These are phyloP conservation scores for Struthio camelus DNA, from an alignment of 2,113 vertebrate genomes.

Conservation along the genomic window DNA sequence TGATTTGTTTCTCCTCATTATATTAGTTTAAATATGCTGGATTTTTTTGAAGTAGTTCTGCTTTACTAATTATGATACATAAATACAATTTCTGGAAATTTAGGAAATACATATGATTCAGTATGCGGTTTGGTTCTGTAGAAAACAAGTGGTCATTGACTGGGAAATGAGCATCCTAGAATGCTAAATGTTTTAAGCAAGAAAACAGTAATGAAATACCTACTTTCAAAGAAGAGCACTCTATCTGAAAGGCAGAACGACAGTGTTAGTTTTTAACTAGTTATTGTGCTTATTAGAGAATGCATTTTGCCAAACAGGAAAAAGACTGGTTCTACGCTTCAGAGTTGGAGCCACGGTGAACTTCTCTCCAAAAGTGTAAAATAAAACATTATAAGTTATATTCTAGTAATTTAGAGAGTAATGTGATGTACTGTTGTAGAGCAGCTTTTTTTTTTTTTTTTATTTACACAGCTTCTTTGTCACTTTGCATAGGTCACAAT, in stretches of 20 bases:
- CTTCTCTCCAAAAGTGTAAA: background rate
- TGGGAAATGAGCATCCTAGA: background rate
- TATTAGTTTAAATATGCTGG: conserved; percentile 4
- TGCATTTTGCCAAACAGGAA: background rate
- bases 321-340: background rate
- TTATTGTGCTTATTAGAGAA: background rate
- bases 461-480: background rate
- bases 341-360: background rate
- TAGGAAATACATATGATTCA: background rate
- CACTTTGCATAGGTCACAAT: background rate
- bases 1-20: background rate
- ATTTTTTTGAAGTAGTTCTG: background rate
- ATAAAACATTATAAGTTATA: background rate
- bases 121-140: background rate
- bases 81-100: background rate
- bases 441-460: background rate
- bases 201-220: background rate
- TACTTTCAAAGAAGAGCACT: background rate
- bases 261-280: background rate
- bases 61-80: background rate
- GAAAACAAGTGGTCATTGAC: background rate
- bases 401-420: background rate
- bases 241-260: background rate
- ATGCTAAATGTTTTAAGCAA: background rate
- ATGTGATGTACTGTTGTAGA: background rate